phyloP scores from a whole-genome alignment of 2,797 vertebrate genomes.

The Uromys caudimaculatus region DNA sequence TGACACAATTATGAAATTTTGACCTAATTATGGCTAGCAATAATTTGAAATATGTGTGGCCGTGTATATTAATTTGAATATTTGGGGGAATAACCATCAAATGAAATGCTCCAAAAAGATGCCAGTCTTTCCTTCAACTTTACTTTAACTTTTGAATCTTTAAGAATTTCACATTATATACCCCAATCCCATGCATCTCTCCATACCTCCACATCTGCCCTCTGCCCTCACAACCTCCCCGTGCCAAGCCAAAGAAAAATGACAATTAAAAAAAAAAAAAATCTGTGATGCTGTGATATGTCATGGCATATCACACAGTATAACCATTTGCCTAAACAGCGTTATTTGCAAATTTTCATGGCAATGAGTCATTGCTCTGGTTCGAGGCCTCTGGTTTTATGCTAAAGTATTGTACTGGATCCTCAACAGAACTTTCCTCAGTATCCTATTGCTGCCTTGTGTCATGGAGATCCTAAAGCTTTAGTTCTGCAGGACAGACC shows the following conservation, averaged over 20 bases:
- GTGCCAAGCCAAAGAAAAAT: background rate
- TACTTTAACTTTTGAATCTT: background rate
- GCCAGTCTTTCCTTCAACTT: background rate
- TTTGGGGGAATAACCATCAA: background rate
- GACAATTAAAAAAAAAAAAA: background rate
- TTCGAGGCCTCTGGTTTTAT: background rate
- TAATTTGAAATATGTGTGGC: background rate
- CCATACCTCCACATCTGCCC: background rate
- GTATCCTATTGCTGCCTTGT: background rate
- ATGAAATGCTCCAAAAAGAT: conserved; percentile 29
- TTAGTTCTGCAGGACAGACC: background rate
- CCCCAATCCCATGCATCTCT: background rate
- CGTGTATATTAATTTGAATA: conserved; percentile 29
- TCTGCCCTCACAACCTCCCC: background rate
- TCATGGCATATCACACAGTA: background rate
- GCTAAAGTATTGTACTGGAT: background rate
- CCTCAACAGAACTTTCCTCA: background rate
- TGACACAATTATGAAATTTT: conserved; percentile 18
- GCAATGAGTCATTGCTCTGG: background rate
- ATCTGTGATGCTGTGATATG: background rate
- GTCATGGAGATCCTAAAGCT: background rate
- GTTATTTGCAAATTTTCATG: background rate
- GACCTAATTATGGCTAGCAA: conserved; percentile 21
- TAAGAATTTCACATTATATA: background rate
- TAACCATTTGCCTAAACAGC: background rate